These are phyloP conservation scores for Agriopis leucophaearia DNA, from an alignment of 2,888 invertebrate species.

Conservation along the genomic window DNA sequence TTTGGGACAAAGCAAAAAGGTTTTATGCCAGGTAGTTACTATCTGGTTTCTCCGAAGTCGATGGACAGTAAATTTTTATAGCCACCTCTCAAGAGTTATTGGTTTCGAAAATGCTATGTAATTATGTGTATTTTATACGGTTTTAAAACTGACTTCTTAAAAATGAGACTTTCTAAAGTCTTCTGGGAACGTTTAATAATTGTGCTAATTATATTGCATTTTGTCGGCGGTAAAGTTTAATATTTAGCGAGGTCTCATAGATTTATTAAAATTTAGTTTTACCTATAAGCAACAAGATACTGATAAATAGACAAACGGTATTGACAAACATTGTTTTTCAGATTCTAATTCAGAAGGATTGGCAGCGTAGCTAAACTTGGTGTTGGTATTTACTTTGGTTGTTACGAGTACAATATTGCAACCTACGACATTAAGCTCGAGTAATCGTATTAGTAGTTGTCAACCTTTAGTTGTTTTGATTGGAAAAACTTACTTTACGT, in stretches of 20 bases:
- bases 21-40: conserved; percentile 47
- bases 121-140: conserved; percentile 44
- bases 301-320: no score
- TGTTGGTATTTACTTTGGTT: not conserved
- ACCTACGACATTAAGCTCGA: not conserved
- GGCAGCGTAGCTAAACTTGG: not conserved
- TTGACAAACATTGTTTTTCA: no score
- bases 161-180: conserved; percentile 34
- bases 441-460: not conserved
- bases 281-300: no score
- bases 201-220: conserved; percentile 29
- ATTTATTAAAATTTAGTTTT: not conserved
- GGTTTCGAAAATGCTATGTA: conserved; percentile 48
- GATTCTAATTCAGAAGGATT: not conserved
- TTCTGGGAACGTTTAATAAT: conserved; percentile 10
- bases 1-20: conserved; percentile 38
- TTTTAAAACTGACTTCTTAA: conserved; percentile 38
- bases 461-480: not conserved
- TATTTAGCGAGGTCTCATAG: not conserved
- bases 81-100: conserved; percentile 48
- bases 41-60: conserved; percentile 44
- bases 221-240: not conserved
- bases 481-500: not conserved
- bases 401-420: not conserved
- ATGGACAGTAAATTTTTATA: conserved; percentile 50